Conservation (phyloP, 2,113 vertebrate genomes). For the Oncorhynchus clarkii region DNA sequence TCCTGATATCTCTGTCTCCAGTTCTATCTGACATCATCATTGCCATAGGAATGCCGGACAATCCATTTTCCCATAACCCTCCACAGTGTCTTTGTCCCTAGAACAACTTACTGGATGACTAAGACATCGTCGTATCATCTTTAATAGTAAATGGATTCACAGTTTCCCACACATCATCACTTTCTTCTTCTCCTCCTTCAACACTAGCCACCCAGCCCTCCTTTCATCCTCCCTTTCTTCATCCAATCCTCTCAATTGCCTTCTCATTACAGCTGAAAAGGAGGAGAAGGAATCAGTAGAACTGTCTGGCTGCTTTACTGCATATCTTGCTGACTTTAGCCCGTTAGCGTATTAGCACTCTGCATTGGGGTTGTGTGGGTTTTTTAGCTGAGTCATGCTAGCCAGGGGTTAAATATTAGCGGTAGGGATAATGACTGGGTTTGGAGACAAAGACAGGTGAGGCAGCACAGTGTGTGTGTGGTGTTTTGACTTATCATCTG, state of each 20-base stretch:
- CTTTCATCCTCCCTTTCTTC: neutral
- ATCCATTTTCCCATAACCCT: neutral
- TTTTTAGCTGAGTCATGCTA: neutral
- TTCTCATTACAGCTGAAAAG: neutral
- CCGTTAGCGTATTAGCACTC: neutral
- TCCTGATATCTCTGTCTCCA: neutral
- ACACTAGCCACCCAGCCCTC: neutral
- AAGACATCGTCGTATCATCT: neutral
- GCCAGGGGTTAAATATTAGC: neutral
- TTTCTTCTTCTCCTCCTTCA: no score
- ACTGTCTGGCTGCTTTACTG: neutral
- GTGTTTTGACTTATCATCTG: no score
- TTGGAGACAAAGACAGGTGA: neutral
- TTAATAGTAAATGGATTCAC: neutral
- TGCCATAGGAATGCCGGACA: neutral
- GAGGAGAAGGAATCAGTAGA: neutral
- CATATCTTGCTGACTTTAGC: no score
- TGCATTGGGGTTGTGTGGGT: neutral
- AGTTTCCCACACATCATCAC: no score
- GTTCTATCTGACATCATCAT: neutral
- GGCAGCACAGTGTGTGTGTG: no score
- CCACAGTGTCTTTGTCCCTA: neutral
- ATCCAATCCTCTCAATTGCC: neutral
- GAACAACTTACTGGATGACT: neutral
- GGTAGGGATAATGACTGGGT: neutral